phyloP scores from a whole-genome alignment of 2,797 vertebrate species.

The Oophaga sylvatica region DNA sequence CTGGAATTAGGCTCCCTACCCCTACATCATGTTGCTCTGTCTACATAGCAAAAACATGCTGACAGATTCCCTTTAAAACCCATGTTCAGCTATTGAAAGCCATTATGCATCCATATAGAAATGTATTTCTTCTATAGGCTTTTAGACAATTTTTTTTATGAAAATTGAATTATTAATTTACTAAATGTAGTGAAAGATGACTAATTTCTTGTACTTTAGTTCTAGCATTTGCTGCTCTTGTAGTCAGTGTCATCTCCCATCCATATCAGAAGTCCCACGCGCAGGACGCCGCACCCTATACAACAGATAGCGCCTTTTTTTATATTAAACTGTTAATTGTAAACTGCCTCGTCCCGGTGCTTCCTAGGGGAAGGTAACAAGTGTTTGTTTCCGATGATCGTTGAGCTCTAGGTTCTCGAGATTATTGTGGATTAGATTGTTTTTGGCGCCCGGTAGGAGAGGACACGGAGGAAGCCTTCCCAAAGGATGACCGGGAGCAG shows the following conservation, averaged over 20 bases:
- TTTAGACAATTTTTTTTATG: background rate
- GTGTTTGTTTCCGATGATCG: no score
- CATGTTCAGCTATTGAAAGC: slow-evolving; percentile 7
- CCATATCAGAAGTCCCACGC: background rate
- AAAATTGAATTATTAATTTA: slow-evolving; percentile 37
- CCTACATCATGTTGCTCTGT: no score
- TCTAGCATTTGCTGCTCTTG: background rate
- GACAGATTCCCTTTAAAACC: slow-evolving; percentile 3
- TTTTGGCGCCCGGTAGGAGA: no score
- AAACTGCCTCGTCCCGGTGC: background rate
- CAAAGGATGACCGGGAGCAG: no score
- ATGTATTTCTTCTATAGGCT: slow-evolving; percentile 33
- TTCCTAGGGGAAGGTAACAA: background rate
- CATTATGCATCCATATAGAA: background rate
- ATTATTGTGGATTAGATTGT: no score
- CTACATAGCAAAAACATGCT: no score
- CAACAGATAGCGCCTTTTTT: background rate
- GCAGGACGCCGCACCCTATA: background rate
- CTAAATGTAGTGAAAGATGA: slow-evolving; percentile 19
- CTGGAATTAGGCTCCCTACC: no score
- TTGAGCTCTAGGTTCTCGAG: no score
- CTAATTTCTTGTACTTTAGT: slow-evolving; percentile 29
- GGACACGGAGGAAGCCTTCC: no score
- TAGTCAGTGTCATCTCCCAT: background rate
- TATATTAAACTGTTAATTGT: background rate